Evolutionary conservation across 2,888 invertebrate genomes (phyloP).

Genomic region (Drosophila helvetica): DNA sequence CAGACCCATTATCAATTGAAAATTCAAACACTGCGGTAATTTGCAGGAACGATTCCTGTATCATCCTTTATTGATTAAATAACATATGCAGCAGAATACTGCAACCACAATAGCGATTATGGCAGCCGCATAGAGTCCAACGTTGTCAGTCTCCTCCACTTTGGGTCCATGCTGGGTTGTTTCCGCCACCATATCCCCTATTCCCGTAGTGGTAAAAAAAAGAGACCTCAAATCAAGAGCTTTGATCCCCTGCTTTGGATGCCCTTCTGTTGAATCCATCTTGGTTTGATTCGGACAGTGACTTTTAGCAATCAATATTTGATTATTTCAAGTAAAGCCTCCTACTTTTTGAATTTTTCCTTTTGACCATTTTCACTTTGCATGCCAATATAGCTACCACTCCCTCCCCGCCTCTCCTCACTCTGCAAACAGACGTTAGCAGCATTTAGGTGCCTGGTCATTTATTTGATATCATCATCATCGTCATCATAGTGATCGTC

Average conservation of each 20-base stretch:
- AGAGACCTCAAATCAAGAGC: background rate
- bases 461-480: slow-evolving; percentile 46
- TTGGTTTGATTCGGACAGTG: background rate
- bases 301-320: too few species aligned
- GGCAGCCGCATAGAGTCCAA: background rate
- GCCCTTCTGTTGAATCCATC: background rate
- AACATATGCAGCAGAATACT: background rate
- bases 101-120: background rate
- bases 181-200: background rate
- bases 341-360: slow-evolving; percentile 20
- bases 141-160: background rate
- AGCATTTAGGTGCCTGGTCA: slow-evolving; percentile 52
- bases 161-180: background rate
- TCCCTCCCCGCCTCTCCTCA: background rate
- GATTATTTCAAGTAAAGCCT: background rate
- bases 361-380: slow-evolving; percentile 63
- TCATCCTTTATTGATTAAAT: background rate
- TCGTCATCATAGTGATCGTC: slow-evolving; percentile 13
- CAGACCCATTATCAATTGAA: too few species aligned
- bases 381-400: slow-evolving; percentile 31
- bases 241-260: background rate
- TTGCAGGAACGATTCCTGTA: too few species aligned
- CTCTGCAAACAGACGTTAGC: slow-evolving; percentile 4
- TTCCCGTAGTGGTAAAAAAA: background rate
- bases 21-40: too few species aligned